Conservation (phyloP, 2,888 invertebrate genomes). For the Drosophila histrio region DNA sequence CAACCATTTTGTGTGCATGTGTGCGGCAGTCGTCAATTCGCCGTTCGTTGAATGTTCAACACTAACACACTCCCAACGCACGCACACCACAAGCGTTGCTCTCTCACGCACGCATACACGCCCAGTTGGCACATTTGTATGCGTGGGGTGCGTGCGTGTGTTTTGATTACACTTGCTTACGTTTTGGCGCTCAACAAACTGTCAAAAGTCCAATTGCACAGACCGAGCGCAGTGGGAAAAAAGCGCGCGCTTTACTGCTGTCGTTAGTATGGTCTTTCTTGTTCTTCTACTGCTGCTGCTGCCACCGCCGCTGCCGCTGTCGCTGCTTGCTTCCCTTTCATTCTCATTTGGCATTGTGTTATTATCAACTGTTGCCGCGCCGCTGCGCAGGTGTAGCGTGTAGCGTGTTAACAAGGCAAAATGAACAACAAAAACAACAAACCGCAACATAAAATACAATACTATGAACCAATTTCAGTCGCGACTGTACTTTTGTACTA, state of each 20-base stretch:
- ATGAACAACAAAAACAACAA: slow-evolving; percentile 53
- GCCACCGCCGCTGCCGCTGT: slow-evolving; percentile 20
- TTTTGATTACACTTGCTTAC: slow-evolving; percentile 80
- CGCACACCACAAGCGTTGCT: slow-evolving; percentile 44
- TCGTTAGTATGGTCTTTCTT: slow-evolving; percentile 43
- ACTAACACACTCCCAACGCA: slow-evolving; percentile 49
- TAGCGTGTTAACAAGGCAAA: slow-evolving; percentile 62
- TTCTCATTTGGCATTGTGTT: slow-evolving; percentile 58
- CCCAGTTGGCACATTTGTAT: slow-evolving; percentile 52
- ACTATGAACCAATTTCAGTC: slow-evolving; percentile 54
- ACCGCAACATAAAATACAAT: slow-evolving; percentile 53
- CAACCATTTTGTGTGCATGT: slow-evolving; percentile 65
- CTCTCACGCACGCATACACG: slow-evolving; percentile 60
- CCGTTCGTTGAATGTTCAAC: slow-evolving; percentile 63
- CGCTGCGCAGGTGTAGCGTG: slow-evolving; percentile 76
- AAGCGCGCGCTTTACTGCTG: slow-evolving; percentile 70
- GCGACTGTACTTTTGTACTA: slow-evolving; percentile 66
- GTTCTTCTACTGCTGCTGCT: slow-evolving; percentile 10
- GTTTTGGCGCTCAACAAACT: slow-evolving; percentile 72
- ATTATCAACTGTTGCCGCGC: slow-evolving; percentile 60
- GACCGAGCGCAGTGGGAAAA: slow-evolving; percentile 41
- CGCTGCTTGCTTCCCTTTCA: slow-evolving; percentile 42
- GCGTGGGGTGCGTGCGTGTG: slow-evolving; percentile 74
- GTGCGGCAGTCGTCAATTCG: slow-evolving; percentile 59
- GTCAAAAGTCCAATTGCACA: slow-evolving; percentile 70